Conservation (phyloP, 1,140 invertebrate species). For the Drosophila biarmipes region DNA sequence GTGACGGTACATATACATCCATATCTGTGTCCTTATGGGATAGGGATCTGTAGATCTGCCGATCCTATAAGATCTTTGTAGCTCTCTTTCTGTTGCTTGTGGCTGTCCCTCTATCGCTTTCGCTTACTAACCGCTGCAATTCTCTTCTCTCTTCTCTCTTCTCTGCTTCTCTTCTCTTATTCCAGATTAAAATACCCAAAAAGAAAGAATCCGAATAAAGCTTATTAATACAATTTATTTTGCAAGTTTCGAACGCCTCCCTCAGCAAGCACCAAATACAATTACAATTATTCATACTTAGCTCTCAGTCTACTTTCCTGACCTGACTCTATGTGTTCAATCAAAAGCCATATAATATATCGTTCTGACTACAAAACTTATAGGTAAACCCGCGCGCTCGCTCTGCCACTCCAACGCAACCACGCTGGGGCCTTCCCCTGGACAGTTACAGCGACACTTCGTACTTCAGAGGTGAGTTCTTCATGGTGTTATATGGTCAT, state of each 20-base stretch:
- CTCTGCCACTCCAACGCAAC: conserved; percentile 87
- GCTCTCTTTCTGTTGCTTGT: conserved; percentile 21
- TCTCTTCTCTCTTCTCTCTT: conserved; percentile 45
- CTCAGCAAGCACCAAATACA: conserved; percentile 35
- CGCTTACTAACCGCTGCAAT: conserved; percentile 58
- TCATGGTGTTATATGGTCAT: background rate
- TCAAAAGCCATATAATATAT: conserved; percentile 68
- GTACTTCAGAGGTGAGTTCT: conserved; percentile 87
- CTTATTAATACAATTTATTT: conserved; percentile 61
- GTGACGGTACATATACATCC: conserved; percentile 87
- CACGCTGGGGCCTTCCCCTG: conserved; percentile 85
- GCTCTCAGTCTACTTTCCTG: conserved; percentile 62
- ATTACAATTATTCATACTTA: conserved; percentile 33
- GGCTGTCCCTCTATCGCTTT: conserved; percentile 60
- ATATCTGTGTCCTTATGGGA: background rate
- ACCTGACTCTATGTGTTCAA: conserved; percentile 81
- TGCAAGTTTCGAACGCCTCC: conserved; percentile 62
- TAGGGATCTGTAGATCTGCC: background rate
- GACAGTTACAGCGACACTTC: conserved; percentile 84
- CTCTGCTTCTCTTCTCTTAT: conserved; percentile 47
- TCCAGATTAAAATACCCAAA: conserved; percentile 83
- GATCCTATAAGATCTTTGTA: background rate
- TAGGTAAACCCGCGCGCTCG: conserved; percentile 89
- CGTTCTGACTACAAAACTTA: conserved; percentile 77
- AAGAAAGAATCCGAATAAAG: conserved; percentile 78